Evolutionary conservation across 1,140 invertebrate species (phyloP).

Genomic region (Bombus ignitus): DNA sequence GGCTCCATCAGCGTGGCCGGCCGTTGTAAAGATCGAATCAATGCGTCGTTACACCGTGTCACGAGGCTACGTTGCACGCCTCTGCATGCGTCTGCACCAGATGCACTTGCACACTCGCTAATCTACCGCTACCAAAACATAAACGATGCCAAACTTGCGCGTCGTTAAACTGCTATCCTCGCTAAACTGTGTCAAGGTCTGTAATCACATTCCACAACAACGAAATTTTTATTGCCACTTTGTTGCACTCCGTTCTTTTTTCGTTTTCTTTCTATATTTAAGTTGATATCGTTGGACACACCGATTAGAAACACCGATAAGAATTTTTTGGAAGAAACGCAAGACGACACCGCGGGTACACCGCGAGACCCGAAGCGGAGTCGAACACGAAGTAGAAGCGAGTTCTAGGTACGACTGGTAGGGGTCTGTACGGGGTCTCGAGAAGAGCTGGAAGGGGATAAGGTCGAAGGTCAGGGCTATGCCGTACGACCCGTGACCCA

Average conservation of each 20-base stretch:
- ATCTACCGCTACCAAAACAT: neutral
- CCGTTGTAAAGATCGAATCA: slow-evolving; percentile 47
- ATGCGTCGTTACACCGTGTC: slow-evolving; percentile 50
- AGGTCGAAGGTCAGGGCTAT: slow-evolving; percentile 82
- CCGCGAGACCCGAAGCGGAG: slow-evolving; percentile 52
- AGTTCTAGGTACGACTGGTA: slow-evolving; percentile 69
- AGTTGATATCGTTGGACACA: neutral
- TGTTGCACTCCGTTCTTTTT: too few species aligned
- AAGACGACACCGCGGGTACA: slow-evolving; percentile 28
- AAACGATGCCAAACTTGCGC: too few species aligned
- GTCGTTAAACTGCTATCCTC: neutral
- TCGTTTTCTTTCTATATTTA: neutral
- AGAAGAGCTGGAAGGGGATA: slow-evolving; percentile 63
- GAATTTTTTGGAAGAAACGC: slow-evolving; percentile 10
- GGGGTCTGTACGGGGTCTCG: slow-evolving; percentile 63
- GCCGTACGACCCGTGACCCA: slow-evolving; percentile 79
- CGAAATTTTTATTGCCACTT: neutral
- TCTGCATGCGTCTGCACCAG: slow-evolving; percentile 29
- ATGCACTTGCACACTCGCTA: slow-evolving; percentile 19
- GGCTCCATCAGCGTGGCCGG: slow-evolving; percentile 8
- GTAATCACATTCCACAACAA: neutral
- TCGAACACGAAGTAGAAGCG: slow-evolving; percentile 59
- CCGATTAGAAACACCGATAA: neutral
- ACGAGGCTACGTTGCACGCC: slow-evolving; percentile 16
- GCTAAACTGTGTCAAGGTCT: slow-evolving; percentile 30